A percentile compares a stretch with the other conserved stretches of the same genome.
Conservation (phyloP, 2,797 vertebrate genomes). For the Argentina silus region DNA sequence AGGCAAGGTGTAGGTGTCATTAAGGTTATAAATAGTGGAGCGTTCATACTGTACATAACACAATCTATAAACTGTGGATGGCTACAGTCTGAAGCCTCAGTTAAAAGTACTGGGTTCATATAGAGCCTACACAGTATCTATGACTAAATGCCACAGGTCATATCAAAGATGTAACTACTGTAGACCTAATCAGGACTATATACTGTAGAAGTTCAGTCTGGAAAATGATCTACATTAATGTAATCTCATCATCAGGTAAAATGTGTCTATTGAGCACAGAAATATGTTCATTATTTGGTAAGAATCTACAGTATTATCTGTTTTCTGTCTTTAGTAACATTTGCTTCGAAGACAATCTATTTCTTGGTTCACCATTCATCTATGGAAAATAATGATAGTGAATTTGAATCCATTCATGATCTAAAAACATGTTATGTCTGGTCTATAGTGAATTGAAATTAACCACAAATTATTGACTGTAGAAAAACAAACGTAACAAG, state of each 20-base stretch:
- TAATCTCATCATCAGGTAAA: not conserved
- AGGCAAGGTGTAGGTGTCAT: not conserved
- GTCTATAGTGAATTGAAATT: slow-evolving; percentile 15
- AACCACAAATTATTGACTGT: slow-evolving; percentile 20
- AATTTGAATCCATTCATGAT: not conserved
- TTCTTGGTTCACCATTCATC: no score
- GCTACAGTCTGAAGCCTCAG: no score
- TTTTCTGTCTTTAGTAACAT: not conserved
- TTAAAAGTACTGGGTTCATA: no score
- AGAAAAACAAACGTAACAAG: slow-evolving; percentile 15
- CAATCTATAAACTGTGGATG: not conserved
- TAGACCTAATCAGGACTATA: no score
- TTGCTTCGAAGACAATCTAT: not conserved
- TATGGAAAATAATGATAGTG: not conserved
- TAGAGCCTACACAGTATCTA: no score
- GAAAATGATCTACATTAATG: no score
- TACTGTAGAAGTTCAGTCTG: no score
- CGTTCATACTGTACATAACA: not conserved
- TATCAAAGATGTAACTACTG: no score
- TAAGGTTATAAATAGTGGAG: not conserved
- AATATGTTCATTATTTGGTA: not conserved
- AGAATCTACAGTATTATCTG: not conserved
- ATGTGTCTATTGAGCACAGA: not conserved
- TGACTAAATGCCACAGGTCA: no score
- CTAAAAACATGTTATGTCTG: slow-evolving; percentile 17